phyloP scores from a whole-genome alignment of 2,888 invertebrate species.

The Apamea crenata region DNA sequence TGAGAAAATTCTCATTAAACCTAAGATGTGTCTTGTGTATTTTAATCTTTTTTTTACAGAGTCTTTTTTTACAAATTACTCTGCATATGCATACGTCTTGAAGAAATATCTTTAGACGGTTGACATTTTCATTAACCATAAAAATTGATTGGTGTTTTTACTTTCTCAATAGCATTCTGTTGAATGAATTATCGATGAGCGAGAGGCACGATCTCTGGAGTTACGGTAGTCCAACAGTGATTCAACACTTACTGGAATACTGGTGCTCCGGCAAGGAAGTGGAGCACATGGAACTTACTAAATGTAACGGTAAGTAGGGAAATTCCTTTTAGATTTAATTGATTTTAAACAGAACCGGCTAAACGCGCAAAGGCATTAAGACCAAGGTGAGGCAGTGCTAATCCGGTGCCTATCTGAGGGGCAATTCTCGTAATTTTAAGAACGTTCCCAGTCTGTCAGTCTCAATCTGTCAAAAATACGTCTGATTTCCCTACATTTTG shows the following conservation, averaged over 20 bases:
- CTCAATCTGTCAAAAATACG: no score
- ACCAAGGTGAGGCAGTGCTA: background rate
- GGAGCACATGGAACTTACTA: conserved; percentile 4
- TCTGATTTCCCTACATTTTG: no score
- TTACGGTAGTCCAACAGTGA: conserved; percentile 21
- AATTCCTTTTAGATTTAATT: background rate
- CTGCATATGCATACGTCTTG: background rate
- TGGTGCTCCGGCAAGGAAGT: conserved; percentile 25
- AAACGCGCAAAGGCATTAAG: background rate
- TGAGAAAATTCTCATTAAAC: no score
- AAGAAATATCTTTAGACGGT: background rate
- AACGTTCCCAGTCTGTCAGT: no score
- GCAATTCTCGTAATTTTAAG: no score
- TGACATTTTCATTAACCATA: background rate
- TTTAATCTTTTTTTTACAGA: no score
- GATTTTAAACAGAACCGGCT: background rate
- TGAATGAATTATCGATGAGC: conserved; percentile 1
- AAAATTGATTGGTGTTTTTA: background rate
- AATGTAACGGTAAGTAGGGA: conserved; percentile 32
- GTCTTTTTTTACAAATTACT: background rate
- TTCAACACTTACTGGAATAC: conserved; percentile 14
- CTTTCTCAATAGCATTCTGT: conserved; percentile 16
- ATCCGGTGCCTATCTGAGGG: background rate
- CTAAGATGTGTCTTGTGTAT: background rate
- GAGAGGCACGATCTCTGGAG: conserved; percentile 25